Percentiles rank a stretch among this genome's conserved stretches.
Evolutionary conservation across 2,888 invertebrate genomes (phyloP).

Genomic region (Odiellus spinosus): DNA sequence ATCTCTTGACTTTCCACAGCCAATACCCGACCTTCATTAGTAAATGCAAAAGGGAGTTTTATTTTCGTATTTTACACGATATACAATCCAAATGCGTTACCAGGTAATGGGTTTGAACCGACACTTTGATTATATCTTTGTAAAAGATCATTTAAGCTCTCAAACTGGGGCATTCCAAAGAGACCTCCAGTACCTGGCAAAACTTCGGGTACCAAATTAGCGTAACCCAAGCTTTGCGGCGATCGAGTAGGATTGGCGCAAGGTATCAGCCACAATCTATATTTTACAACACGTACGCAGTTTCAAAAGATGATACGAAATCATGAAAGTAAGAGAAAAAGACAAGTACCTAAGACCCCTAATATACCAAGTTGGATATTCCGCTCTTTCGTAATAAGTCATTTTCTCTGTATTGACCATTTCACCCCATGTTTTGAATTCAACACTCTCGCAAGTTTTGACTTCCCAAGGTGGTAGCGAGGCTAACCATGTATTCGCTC

Average conservation of each 20-base stretch:
- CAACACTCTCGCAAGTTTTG: slow-evolving; percentile 18
- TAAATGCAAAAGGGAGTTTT: too few species aligned
- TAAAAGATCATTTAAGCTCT: slow-evolving; percentile 9
- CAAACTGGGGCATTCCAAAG: slow-evolving; percentile 8
- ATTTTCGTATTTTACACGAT: too few species aligned
- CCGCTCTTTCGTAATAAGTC: slow-evolving; percentile 15
- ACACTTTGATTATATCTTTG: slow-evolving; percentile 6
- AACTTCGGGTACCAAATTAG: slow-evolving; percentile 13
- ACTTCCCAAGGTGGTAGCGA: slow-evolving; percentile 13
- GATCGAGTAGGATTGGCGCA: background rate
- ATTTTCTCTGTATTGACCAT: slow-evolving; percentile 12
- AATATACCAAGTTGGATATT: slow-evolving; percentile 9
- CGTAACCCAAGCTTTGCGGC: slow-evolving; percentile 13
- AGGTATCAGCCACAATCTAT: slow-evolving; percentile 12
- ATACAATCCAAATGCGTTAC: too few species aligned
- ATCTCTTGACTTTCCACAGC: slow-evolving; percentile 17
- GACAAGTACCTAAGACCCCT: slow-evolving; percentile 13
- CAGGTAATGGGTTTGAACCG: slow-evolving; percentile 9
- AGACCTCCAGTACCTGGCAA: slow-evolving; percentile 3
- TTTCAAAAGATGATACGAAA: background rate
- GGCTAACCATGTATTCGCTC: slow-evolving; percentile 16
- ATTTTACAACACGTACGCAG: background rate
- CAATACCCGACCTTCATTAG: slow-evolving; percentile 10
- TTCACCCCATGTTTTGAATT: slow-evolving; percentile 11
- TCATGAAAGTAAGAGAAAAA: background rate